Conservation (phyloP, 2,888 invertebrate species). For the Ennomos fuscantarius region DNA sequence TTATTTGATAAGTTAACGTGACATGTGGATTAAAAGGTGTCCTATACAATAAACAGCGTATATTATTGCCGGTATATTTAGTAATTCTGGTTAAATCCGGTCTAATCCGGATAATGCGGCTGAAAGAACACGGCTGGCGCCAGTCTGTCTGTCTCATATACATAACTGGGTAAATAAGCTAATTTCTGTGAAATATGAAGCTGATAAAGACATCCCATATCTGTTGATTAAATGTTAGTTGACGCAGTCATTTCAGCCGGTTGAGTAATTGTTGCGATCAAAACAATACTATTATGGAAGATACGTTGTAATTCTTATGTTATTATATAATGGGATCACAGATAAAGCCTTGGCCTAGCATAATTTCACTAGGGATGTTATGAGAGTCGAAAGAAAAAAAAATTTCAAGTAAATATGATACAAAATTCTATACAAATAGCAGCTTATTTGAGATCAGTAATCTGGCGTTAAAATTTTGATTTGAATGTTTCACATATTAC, state of each 20-base stretch:
- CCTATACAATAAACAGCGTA: conserved; percentile 1
- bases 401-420: too few species aligned
- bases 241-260: conserved; percentile 25
- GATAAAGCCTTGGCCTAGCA: not conserved
- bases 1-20: conserved; percentile 46
- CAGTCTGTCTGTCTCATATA: conserved; percentile 64
- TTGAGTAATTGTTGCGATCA: not conserved
- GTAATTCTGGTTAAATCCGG: conserved; percentile 31
- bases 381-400: too few species aligned
- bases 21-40: conserved; percentile 38
- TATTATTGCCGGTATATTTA: conserved; percentile 35
- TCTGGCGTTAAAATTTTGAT: too few species aligned
- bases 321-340: not conserved
- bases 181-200: conserved; percentile 68
- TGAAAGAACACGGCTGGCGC: conserved; percentile 59
- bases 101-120: conserved; percentile 36
- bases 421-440: too few species aligned
- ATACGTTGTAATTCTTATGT: not conserved
- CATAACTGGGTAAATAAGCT: conserved; percentile 67
- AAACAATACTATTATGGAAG: conserved; percentile 7
- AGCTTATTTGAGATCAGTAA: too few species aligned
- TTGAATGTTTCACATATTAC: too few species aligned
- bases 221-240: conserved; percentile 40
- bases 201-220: conserved; percentile 41
- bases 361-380: not conserved